A percentile compares a stretch with the other conserved stretches of the same genome.
phyloP scores from a whole-genome alignment of 2,888 invertebrate species.

The Dryocosmus kuriphilus region DNA sequence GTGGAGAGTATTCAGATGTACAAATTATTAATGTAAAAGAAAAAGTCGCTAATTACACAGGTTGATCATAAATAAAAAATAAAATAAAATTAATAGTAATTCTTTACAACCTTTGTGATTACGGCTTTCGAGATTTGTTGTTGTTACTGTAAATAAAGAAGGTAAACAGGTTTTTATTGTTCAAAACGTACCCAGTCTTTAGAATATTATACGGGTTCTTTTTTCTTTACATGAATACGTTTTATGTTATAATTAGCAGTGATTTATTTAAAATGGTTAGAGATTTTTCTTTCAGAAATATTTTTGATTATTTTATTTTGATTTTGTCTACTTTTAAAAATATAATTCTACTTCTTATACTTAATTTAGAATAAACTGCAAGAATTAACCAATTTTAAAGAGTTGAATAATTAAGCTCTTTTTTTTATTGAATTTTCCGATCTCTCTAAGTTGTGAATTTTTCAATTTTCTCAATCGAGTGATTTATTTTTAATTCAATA shows the following conservation, averaged over 20 bases:
- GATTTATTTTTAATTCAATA: background rate
- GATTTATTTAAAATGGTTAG: background rate
- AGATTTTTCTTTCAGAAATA: no score
- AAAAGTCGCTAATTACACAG: conserved; percentile 11
- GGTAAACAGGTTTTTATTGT: conserved; percentile 15
- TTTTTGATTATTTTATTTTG: background rate
- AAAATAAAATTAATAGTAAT: background rate
- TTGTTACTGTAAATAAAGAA: conserved; percentile 36
- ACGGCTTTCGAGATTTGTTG: conserved; percentile 43
- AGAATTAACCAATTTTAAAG: background rate
- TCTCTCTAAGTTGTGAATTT: no score
- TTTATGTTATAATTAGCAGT: background rate
- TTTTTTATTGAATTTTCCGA: background rate
- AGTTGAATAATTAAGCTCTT: background rate
- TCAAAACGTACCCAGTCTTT: conserved; percentile 20
- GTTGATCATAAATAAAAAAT: background rate
- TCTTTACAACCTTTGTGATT: conserved; percentile 42
- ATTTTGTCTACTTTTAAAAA: background rate
- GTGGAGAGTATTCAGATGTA: conserved; percentile 19
- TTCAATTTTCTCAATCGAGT: no score
- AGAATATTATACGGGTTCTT: background rate
- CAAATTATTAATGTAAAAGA: conserved; percentile 14
- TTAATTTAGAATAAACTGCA: background rate
- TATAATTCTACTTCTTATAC: background rate
- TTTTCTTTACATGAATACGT: background rate